Evolutionary conservation across 2,113 vertebrate genomes (phyloP).

Genomic region (Lasiurus borealis): DNA sequence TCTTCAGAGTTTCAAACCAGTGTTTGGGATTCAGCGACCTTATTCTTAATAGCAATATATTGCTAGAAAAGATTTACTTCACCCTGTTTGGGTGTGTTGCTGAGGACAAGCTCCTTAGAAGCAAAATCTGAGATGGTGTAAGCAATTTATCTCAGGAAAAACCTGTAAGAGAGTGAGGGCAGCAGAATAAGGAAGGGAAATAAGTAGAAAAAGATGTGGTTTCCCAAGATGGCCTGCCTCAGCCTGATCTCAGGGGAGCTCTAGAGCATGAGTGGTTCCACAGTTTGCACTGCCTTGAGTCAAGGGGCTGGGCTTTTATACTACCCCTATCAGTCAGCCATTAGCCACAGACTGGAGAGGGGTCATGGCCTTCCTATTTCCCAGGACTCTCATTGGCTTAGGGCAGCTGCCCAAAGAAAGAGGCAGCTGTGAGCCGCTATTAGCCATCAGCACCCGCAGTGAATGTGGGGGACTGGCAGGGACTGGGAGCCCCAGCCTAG

Average conservation of each 20-base stretch:
- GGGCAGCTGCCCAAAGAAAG: not conserved
- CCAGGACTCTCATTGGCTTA: not conserved
- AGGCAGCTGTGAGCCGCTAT: not conserved
- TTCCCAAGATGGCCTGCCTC: not conserved
- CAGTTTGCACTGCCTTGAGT: not conserved
- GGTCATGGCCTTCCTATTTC: not conserved
- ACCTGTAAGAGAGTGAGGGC: not conserved
- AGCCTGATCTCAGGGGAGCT: not conserved
- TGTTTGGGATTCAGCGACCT: not conserved
- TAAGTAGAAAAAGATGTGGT: not conserved
- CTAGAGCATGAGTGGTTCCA: not conserved
- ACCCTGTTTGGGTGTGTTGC: not conserved
- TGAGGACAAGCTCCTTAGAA: not conserved
- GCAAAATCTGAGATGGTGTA: not conserved
- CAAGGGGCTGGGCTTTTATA: not conserved
- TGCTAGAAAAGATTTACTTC: not conserved
- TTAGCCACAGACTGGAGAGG: not conserved
- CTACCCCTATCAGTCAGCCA: not conserved
- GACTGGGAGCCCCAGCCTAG: not conserved
- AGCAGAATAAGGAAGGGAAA: not conserved
- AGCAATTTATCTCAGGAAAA: not conserved
- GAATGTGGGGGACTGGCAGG: not conserved
- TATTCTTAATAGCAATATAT: not conserved
- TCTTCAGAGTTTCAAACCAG: not conserved
- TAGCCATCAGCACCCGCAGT: not conserved